phyloP scores from a whole-genome alignment of 2,888 invertebrate genomes.

The Apamea anceps region DNA sequence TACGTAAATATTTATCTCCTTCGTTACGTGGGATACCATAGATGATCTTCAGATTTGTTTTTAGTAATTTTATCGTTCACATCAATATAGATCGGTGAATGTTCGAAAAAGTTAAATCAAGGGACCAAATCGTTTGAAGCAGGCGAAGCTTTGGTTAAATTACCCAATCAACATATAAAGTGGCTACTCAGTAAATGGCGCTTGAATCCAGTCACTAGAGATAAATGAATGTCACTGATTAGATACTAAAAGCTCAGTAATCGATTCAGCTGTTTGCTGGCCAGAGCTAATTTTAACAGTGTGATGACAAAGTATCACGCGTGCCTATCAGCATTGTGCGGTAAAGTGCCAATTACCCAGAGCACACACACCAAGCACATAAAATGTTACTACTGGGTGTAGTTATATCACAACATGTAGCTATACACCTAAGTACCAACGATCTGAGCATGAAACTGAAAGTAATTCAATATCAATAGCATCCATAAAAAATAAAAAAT shows the following conservation, averaged over 20 bases:
- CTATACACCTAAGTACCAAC: constrained; percentile 30
- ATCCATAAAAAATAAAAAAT: constrained; percentile 56
- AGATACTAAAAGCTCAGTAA: constrained; percentile 74
- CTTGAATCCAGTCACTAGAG: constrained; percentile 79
- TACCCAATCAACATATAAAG: constrained; percentile 86
- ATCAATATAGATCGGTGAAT: constrained; percentile 37
- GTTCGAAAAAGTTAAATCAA: constrained; percentile 70
- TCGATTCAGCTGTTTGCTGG: constrained; percentile 71
- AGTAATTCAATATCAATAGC: constrained; percentile 59
- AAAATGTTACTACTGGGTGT: constrained; percentile 37
- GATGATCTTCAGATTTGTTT: constrained; percentile 11
- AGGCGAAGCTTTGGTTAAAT: constrained; percentile 79
- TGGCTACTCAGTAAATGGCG: constrained; percentile 79
- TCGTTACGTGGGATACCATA: background rate
- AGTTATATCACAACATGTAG: constrained; percentile 11
- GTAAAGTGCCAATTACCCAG: constrained; percentile 43
- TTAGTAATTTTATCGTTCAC: constrained; percentile 24
- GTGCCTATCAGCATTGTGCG: constrained; percentile 49
- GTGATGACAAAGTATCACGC: constrained; percentile 53
- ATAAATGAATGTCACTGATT: constrained; percentile 82
- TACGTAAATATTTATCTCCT: background rate
- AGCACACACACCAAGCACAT: constrained; percentile 35
- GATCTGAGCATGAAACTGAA: constrained; percentile 47
- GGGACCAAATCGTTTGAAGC: constrained; percentile 75
- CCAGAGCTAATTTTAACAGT: constrained; percentile 66